Conservation (phyloP, 2,888 invertebrate genomes). For the Lamellibrachia satsuma region DNA sequence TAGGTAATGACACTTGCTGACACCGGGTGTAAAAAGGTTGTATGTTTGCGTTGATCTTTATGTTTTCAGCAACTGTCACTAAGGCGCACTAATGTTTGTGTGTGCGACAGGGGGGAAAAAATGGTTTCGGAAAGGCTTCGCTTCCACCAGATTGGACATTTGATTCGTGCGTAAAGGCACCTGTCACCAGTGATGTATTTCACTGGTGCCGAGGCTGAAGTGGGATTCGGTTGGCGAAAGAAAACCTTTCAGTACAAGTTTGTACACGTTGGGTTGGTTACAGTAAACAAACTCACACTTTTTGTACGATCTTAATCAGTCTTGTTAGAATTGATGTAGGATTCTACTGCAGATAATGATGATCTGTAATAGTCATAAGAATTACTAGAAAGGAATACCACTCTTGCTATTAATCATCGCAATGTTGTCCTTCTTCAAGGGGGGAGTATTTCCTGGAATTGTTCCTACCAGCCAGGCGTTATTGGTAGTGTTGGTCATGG, state of each 20-base stretch:
- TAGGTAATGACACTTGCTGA: neutral
- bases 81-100: neutral
- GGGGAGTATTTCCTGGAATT: neutral
- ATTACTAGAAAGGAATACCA: neutral
- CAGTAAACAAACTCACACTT: neutral
- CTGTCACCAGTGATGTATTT: conserved; percentile 6
- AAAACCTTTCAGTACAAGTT: neutral
- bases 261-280: neutral
- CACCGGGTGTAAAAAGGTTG: neutral
- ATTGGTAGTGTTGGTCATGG: neutral
- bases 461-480: neutral
- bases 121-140: neutral
- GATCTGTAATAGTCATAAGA: neutral
- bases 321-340: neutral
- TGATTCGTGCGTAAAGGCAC: neutral
- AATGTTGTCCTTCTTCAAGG: neutral
- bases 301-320: neutral
- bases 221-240: neutral
- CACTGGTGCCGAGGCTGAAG: neutral
- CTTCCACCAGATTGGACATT: conserved; percentile 12
- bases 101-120: neutral
- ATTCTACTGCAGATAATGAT: neutral
- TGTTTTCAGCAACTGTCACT: conserved; percentile 13
- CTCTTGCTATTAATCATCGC: neutral
- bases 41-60: neutral